Conservation (phyloP, 2,113 vertebrate genomes). For the Edolisoma coerulescens region DNA sequence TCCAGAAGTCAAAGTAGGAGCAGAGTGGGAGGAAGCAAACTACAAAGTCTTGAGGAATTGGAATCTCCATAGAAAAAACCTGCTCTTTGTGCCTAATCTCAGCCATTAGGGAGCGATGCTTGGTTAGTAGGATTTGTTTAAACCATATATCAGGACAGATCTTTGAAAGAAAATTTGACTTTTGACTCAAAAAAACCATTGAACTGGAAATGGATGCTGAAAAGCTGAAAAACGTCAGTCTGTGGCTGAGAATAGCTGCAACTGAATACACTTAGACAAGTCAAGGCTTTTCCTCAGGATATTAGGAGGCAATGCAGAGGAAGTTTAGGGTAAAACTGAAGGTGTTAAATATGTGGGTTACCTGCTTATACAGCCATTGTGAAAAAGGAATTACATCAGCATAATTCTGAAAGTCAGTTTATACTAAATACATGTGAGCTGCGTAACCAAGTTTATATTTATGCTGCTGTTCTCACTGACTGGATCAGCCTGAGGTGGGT, state of each 20-base stretch:
- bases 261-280: background rate
- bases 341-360: background rate
- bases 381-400: background rate
- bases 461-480: background rate
- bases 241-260: background rate
- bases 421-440: background rate
- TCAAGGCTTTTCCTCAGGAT: background rate
- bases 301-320: background rate
- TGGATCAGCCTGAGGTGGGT: background rate
- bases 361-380: background rate
- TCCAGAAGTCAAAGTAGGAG: background rate
- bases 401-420: background rate
- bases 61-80: background rate
- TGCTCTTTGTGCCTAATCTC: background rate
- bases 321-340: background rate
- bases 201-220: background rate
- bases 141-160: background rate
- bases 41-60: background rate
- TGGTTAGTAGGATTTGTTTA: background rate
- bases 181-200: background rate
- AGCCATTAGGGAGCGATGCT: background rate
- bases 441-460: background rate
- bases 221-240: background rate
- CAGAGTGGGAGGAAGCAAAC: background rate
- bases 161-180: background rate